Conservation (phyloP, 2,113 vertebrate species). For the Petrocephalus microphthalmus region DNA sequence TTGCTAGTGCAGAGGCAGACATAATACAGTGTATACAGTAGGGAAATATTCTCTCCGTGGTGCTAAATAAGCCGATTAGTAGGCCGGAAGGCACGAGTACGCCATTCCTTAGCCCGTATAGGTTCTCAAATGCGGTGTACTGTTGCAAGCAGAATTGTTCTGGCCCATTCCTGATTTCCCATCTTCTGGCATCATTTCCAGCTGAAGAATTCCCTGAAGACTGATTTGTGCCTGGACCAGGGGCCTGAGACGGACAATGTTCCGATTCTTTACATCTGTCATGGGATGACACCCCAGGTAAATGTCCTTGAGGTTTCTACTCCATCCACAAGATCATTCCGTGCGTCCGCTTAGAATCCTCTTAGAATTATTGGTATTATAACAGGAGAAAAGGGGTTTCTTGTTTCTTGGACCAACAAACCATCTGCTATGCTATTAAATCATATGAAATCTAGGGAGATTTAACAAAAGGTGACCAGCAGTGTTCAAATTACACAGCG, state of each 20-base stretch:
- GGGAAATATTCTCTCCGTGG: background rate
- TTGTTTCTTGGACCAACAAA: background rate
- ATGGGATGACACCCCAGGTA: constrained; percentile 96
- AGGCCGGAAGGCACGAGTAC: background rate
- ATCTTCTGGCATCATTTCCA: constrained; percentile 40
- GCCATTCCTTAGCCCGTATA: background rate
- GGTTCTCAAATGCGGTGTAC: background rate
- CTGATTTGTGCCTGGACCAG: constrained; percentile 92
- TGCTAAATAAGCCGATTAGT: constrained; percentile 10
- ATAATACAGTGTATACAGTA: background rate
- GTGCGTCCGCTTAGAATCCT: background rate
- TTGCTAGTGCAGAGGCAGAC: background rate
- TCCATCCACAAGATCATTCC: background rate
- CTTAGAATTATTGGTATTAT: background rate
- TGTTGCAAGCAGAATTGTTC: background rate
- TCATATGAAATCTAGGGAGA: background rate
- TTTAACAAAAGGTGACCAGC: background rate
- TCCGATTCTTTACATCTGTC: constrained; percentile 95
- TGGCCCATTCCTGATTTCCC: background rate
- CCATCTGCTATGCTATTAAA: background rate
- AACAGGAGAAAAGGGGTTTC: background rate
- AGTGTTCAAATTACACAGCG: background rate
- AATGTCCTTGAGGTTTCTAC: constrained; percentile 36
- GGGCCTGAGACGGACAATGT: constrained; percentile 92
- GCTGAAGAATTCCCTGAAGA: constrained; percentile 94